Conservation (phyloP, 2,113 vertebrate genomes). For the Columbina picui region DNA sequence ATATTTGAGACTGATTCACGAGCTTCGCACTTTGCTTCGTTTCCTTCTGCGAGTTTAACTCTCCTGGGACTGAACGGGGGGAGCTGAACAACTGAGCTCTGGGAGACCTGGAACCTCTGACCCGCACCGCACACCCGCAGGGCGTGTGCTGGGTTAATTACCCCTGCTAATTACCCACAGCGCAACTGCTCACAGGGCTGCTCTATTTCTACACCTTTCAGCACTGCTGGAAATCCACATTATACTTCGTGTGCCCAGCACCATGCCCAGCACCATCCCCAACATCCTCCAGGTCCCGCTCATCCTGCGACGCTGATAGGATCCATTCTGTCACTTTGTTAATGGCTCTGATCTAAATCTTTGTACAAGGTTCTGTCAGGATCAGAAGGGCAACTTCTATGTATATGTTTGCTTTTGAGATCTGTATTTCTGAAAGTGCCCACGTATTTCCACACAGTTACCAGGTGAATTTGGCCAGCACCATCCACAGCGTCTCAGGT, state of each 20-base stretch:
- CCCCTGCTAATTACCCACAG: fast-evolving
- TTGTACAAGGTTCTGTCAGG: neutral
- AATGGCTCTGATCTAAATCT: neutral
- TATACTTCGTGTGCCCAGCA: neutral
- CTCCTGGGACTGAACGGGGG: neutral
- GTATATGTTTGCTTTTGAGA: neutral
- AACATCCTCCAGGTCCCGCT: too few species aligned
- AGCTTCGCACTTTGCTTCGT: neutral
- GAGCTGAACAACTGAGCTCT: fast-evolving
- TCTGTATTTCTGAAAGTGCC: neutral
- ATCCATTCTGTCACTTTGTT: neutral
- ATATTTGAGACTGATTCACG: neutral
- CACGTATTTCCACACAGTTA: neutral
- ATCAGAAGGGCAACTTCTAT: neutral
- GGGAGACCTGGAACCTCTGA: fast-evolving
- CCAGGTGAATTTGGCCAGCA: neutral
- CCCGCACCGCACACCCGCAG: fast-evolving
- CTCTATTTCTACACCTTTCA: neutral
- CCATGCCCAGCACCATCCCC: neutral
- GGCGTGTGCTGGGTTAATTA: too few species aligned
- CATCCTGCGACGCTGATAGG: neutral
- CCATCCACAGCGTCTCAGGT: fast-evolving
- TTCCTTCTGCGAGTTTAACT: neutral
- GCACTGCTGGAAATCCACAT: fast-evolving
- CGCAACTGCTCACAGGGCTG: fast-evolving